A percentile compares a stretch with the other conserved stretches of the same genome.
phyloP scores from a whole-genome alignment of 92 coral and sea anemone genomes.

The Bergia puertoricense region DNA sequence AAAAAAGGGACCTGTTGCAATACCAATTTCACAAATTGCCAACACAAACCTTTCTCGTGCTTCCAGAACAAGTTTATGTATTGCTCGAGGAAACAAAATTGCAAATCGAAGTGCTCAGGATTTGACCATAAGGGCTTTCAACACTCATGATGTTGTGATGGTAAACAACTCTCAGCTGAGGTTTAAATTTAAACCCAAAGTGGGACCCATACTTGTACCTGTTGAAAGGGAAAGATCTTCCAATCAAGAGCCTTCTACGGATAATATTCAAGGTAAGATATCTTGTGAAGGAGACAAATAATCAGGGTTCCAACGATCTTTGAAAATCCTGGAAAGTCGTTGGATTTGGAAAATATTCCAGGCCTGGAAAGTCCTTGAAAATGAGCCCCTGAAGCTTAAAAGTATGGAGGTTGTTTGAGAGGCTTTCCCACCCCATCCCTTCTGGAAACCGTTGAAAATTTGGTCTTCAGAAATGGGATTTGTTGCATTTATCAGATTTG shows the following conservation, averaged over 20 bases:
- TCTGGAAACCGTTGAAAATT: no score
- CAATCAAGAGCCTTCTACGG: background rate
- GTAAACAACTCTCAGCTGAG: conserved; percentile 31
- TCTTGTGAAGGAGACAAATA: no score
- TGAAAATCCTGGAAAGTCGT: no score
- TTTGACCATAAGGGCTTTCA: conserved; percentile 24
- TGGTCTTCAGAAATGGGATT: no score
- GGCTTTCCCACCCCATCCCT: no score
- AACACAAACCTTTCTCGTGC: conserved; percentile 27
- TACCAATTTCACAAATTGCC: conserved; percentile 4
- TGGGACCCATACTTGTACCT: conserved; percentile 5
- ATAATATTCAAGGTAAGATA: background rate
- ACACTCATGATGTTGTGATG: conserved; percentile 35
- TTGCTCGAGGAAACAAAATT: conserved; percentile 28
- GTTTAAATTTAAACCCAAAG: background rate
- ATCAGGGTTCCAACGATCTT: no score
- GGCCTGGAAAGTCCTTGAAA: no score
- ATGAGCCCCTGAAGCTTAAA: no score
- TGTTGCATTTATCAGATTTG: no score
- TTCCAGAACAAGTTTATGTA: conserved; percentile 29
- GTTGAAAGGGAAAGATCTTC: background rate
- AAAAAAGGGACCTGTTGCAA: background rate
- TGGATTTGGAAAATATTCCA: no score
- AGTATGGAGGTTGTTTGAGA: no score
- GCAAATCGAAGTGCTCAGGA: background rate